phyloP scores from a whole-genome alignment of 2,888 invertebrate genomes.

The Electrophaes corylata region DNA sequence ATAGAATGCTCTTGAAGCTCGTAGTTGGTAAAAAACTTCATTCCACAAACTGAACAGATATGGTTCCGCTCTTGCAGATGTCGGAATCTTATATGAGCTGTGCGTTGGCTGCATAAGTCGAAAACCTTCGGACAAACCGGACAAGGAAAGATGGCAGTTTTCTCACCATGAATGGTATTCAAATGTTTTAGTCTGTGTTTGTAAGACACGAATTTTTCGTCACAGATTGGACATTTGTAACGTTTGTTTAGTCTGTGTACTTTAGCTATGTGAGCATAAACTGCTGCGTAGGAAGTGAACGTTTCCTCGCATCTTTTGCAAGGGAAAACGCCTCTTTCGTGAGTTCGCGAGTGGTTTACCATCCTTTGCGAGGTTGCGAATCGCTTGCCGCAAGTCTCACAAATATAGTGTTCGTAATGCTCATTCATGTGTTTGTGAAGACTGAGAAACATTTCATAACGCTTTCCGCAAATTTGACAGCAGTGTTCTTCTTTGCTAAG shows the following conservation, averaged over 20 bases:
- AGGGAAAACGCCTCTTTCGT: conserved; percentile 67
- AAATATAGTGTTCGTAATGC: conserved; percentile 75
- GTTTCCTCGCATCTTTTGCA: conserved; percentile 70
- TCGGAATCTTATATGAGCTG: conserved; percentile 71
- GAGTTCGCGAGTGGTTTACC: conserved; percentile 71
- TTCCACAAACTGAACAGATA: conserved; percentile 77
- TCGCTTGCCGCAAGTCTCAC: conserved; percentile 76
- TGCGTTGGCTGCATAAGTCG: conserved; percentile 71
- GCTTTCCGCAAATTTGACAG: conserved; percentile 74
- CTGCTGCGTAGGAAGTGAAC: conserved; percentile 62
- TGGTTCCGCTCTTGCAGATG: conserved; percentile 78
- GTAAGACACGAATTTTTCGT: conserved; percentile 75
- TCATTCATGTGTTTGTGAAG: conserved; percentile 79
- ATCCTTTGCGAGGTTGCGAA: conserved; percentile 73
- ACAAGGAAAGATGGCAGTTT: conserved; percentile 71
- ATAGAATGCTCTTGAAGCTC: conserved; percentile 82
- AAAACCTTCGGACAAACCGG: conserved; percentile 73
- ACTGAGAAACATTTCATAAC: conserved; percentile 74
- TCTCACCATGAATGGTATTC: conserved; percentile 68
- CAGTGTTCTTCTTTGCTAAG: conserved; percentile 67
- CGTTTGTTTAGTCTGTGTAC: conserved; percentile 70
- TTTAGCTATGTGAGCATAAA: conserved; percentile 71
- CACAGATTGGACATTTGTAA: conserved; percentile 77
- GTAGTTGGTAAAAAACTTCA: conserved; percentile 82
- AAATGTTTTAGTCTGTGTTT: conserved; percentile 73